phyloP scores from a whole-genome alignment of 2,888 invertebrate genomes.

The Deilephila elpenor region DNA sequence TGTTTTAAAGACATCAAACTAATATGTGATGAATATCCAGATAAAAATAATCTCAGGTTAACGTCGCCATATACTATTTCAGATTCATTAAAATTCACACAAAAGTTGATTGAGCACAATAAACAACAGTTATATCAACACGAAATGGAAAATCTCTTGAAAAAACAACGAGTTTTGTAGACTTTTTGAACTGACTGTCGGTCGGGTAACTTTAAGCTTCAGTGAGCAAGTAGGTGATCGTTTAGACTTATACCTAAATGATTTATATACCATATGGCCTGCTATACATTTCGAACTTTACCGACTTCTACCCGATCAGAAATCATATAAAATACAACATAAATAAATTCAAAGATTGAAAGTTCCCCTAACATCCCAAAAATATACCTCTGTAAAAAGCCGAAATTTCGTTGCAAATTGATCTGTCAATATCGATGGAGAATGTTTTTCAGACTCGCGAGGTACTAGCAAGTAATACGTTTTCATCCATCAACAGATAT shows the following conservation, averaged over 20 bases:
- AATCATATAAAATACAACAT: no score
- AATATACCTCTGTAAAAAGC: no score
- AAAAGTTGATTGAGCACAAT: no score
- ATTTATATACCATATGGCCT: not conserved
- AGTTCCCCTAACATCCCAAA: no score
- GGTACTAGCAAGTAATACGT: no score
- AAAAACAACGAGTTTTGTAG: not conserved
- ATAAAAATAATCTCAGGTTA: not conserved
- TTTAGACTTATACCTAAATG: not conserved
- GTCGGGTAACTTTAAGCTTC: constrained; percentile 3
- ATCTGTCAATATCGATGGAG: no score
- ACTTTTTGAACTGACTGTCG: constrained; percentile 8
- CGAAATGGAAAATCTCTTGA: not conserved
- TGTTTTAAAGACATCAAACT: not conserved
- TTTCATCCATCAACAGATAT: no score
- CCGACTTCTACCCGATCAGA: no score
- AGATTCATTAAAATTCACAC: not conserved
- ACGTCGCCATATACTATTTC: not conserved
- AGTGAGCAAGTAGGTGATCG: constrained; percentile 8
- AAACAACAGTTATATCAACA: not conserved
- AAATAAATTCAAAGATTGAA: no score
- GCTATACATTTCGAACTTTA: not conserved
- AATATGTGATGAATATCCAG: not conserved
- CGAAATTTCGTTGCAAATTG: no score
- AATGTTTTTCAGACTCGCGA: no score